phyloP scores from a whole-genome alignment of 2,113 vertebrate genomes.

The Cranoglanis bouderius region DNA sequence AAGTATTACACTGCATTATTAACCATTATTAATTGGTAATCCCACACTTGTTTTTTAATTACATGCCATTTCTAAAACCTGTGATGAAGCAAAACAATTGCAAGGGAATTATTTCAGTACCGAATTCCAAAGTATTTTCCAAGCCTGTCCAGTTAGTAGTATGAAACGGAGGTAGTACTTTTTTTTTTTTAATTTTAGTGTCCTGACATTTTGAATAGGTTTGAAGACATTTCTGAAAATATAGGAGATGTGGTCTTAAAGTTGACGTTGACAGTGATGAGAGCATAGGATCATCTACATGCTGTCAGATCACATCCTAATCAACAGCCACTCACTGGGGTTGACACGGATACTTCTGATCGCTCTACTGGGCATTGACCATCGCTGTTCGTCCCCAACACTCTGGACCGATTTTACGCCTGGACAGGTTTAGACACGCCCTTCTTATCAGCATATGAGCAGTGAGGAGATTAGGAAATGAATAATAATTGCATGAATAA shows the following conservation, averaged over 20 bases:
- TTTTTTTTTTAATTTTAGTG: background rate
- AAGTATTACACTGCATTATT: background rate
- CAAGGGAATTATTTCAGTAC: background rate
- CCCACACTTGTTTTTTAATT: background rate
- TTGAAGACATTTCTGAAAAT: background rate
- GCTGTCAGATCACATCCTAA: background rate
- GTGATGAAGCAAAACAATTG: background rate
- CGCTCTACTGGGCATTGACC: background rate
- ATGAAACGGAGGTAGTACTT: background rate
- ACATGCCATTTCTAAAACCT: background rate
- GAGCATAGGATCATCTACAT: background rate
- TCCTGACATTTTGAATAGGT: background rate
- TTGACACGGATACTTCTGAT: background rate
- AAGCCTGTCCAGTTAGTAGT: background rate
- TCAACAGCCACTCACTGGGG: background rate
- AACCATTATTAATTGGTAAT: background rate
- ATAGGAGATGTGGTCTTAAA: background rate
- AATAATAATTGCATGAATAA: background rate
- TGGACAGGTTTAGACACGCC: background rate
- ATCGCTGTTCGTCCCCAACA: background rate
- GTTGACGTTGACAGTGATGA: background rate
- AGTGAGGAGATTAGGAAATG: background rate
- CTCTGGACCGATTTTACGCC: background rate
- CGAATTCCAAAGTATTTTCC: background rate
- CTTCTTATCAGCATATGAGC: background rate